These are phyloP conservation scores for Eustalomyia histrio DNA, from an alignment of 2,888 invertebrate species.

Conservation along the genomic window DNA sequence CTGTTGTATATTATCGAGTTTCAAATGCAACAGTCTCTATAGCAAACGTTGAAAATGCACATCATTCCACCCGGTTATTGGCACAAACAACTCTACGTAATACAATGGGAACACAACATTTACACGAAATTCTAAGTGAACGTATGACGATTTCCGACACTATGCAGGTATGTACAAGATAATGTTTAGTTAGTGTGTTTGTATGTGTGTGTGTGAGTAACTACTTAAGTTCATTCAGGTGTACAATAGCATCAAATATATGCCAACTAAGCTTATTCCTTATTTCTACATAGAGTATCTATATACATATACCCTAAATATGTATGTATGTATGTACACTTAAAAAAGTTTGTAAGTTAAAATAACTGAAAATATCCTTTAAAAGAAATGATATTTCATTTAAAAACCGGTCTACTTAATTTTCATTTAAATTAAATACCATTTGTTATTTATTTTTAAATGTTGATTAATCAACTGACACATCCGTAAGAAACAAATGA, in stretches of 20 bases:
- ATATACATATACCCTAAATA: no score
- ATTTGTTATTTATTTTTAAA: no score
- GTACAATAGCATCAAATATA: constrained; percentile 61
- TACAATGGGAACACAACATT: constrained; percentile 96
- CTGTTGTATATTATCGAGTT: constrained; percentile 95
- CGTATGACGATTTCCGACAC: constrained; percentile 92
- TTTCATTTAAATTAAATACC: no score
- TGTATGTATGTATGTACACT: no score
- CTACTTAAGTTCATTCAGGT: constrained; percentile 62
- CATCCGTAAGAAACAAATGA: no score
- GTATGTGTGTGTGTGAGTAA: constrained; percentile 76
- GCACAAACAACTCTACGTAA: constrained; percentile 94
- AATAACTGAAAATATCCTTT: no score
- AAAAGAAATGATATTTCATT: no score
- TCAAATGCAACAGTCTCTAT: constrained; percentile 98
- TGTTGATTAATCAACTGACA: no score
- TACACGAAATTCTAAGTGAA: constrained; percentile 97
- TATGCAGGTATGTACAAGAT: constrained; percentile 56
- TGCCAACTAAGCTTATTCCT: constrained; percentile 60
- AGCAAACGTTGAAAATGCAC: constrained; percentile 98
- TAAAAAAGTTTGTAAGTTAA: no score
- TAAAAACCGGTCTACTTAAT: no score
- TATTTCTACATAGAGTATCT: background rate
- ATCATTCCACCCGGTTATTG: constrained; percentile 94
- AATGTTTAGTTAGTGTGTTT: constrained; percentile 79